phyloP scores from a whole-genome alignment of 2,113 vertebrate genomes.

The Equus quagga region DNA sequence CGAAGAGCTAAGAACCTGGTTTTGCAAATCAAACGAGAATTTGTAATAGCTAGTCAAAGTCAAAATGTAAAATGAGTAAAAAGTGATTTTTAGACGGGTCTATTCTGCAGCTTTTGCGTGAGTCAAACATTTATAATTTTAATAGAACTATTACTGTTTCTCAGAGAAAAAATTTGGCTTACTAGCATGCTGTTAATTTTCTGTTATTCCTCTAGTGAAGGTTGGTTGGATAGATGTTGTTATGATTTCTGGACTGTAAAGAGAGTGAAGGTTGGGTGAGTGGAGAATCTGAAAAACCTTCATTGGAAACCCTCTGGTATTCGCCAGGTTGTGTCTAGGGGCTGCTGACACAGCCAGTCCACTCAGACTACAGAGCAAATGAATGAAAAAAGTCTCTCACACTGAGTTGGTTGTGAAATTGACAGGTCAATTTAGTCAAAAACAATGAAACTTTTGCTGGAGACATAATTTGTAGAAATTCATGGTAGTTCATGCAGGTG shows the following conservation, averaged over 20 bases:
- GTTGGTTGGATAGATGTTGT: not conserved
- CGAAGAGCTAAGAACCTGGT: not conserved
- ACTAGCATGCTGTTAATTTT: not conserved
- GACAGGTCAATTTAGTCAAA: not conserved
- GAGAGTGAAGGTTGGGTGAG: not conserved
- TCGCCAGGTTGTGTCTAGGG: not conserved
- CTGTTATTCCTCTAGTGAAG: not conserved
- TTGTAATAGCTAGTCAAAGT: not conserved
- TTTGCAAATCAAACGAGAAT: slow-evolving; percentile 17
- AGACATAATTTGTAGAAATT: not conserved
- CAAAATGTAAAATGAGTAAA: not conserved
- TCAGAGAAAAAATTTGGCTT: not conserved
- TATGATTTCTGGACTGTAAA: not conserved
- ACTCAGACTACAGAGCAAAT: not conserved
- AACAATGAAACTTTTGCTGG: not conserved
- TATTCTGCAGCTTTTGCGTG: slow-evolving; percentile 4
- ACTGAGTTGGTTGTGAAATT: not conserved
- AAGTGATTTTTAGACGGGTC: not conserved
- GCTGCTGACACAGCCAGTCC: not conserved
- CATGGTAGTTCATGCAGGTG: not conserved
- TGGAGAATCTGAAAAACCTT: not conserved
- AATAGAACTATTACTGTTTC: not conserved
- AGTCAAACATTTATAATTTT: not conserved
- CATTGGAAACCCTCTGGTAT: not conserved
- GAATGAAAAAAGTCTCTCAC: not conserved